Conservation (phyloP, 2,113 vertebrate genomes). For the Myocastor coypus region DNA sequence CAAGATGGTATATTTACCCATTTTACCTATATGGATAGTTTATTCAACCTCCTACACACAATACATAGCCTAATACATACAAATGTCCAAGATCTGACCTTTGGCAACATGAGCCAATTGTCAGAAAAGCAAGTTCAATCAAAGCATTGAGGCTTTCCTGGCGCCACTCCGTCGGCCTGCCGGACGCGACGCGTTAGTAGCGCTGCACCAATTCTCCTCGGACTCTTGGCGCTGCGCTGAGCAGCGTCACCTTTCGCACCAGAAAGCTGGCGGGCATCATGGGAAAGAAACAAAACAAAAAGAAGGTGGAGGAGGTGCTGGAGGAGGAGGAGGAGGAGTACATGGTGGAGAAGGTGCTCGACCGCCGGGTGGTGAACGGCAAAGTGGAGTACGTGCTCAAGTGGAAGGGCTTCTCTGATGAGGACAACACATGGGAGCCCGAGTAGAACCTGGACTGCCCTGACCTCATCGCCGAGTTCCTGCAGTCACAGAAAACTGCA, state of each 20-base stretch:
- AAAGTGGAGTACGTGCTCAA: slow-evolving; percentile 98
- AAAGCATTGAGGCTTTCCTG: slow-evolving; percentile 17
- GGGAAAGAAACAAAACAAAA: slow-evolving; percentile 97
- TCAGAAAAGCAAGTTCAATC: not conserved
- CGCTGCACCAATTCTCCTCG: slow-evolving; percentile 67
- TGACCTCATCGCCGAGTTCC: slow-evolving; percentile 96
- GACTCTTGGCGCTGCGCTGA: slow-evolving; percentile 79
- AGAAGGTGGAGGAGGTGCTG: slow-evolving; percentile 96
- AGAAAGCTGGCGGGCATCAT: slow-evolving; percentile 92
- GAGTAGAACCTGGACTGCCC: slow-evolving; percentile 99
- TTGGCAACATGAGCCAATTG: not conserved
- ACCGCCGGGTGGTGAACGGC: slow-evolving; percentile 96
- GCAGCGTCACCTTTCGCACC: slow-evolving; percentile 86
- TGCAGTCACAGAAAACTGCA: slow-evolving; percentile 95
- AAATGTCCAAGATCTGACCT: not conserved
- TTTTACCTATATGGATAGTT: not conserved
- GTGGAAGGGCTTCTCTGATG: slow-evolving; percentile 98
- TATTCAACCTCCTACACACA: not conserved
- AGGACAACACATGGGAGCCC: slow-evolving; percentile 99
- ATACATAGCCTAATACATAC: not conserved
- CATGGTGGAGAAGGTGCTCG: slow-evolving; percentile 97
- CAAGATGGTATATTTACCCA: not conserved
- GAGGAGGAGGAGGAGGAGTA: slow-evolving; percentile 98
- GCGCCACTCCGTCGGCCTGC: not conserved
- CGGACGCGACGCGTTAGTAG: slow-evolving; percentile 57